Percentiles rank a stretch among this genome's conserved stretches.
Evolutionary conservation across 35 echinoderm and acorn worm genomes (phyloP).

Genomic region (Apostichopus parvimensis): DNA sequence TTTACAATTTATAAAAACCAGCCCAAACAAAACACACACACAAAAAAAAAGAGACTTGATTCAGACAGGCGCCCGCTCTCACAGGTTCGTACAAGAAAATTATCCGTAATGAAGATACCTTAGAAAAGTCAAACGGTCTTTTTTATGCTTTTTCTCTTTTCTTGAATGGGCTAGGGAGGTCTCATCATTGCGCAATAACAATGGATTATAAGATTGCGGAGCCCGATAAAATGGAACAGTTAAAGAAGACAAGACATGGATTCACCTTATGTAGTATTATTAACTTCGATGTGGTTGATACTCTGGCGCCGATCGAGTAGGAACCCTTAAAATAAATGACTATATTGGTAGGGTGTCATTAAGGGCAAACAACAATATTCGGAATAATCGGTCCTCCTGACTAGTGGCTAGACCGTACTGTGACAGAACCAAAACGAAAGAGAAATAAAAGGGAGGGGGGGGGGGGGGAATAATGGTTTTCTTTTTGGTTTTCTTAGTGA

Average conservation of each 20-base stretch:
- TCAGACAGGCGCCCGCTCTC: slow-evolving; percentile 23
- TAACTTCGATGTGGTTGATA: not conserved
- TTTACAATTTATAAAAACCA: not conserved
- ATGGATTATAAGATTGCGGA: slow-evolving; percentile 19
- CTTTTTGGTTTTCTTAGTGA: too few species aligned
- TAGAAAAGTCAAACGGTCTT: not conserved
- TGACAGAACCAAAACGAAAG: too few species aligned
- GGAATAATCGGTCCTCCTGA: too few species aligned
- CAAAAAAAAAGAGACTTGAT: not conserved
- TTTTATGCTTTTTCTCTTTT: not conserved
- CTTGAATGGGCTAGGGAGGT: not conserved
- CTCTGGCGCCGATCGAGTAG: not conserved
- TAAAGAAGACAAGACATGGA: not conserved
- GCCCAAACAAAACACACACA: not conserved
- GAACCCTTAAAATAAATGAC: slow-evolving; percentile 40
- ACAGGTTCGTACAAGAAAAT: not conserved
- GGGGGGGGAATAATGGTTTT: too few species aligned
- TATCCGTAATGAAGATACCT: slow-evolving; percentile 34
- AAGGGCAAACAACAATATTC: not conserved
- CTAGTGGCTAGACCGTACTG: too few species aligned
- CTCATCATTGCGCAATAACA: slow-evolving; percentile 22
- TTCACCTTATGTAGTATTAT: not conserved
- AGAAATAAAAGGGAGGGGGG: too few species aligned
- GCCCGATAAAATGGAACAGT: slow-evolving; percentile 1
- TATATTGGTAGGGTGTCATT: slow-evolving; percentile 30